phyloP scores from a whole-genome alignment of 2,797 vertebrate species.

The Catharus ustulatus region DNA sequence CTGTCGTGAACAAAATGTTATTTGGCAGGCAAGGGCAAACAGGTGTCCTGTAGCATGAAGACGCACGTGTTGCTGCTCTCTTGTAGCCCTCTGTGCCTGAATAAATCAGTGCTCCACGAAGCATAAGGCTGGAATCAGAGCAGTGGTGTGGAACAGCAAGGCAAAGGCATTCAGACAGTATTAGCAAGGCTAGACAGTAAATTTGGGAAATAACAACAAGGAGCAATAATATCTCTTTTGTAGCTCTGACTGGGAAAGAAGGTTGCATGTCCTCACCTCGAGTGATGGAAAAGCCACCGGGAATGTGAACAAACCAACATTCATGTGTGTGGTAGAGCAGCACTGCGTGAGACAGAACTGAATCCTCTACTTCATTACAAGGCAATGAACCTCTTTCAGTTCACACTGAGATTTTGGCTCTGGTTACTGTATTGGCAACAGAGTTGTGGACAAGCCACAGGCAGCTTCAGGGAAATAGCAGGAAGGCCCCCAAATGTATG shows the following conservation, averaged over 20 bases:
- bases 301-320: background rate
- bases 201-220: background rate
- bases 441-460: background rate
- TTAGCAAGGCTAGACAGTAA: background rate
- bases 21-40: conserved; percentile 36
- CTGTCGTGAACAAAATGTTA: conserved; percentile 18
- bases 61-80: background rate
- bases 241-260: background rate
- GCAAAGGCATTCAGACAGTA: background rate
- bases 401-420: conserved; percentile 29
- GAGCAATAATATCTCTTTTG: background rate
- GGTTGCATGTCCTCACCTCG: background rate
- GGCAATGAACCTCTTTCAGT: background rate
- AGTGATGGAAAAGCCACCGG: background rate
- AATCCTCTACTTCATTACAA: background rate
- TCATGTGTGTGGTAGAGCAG: background rate
- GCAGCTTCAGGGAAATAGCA: background rate
- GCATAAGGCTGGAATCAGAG: background rate
- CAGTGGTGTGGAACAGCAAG: background rate
- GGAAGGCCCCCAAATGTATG: conserved; percentile 19
- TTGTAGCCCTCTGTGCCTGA: background rate
- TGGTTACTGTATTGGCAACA: background rate
- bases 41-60: conserved; percentile 21
- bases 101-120: background rate
- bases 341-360: background rate